phyloP scores from a whole-genome alignment of 2,113 vertebrate genomes.

The Hystrix cristata region DNA sequence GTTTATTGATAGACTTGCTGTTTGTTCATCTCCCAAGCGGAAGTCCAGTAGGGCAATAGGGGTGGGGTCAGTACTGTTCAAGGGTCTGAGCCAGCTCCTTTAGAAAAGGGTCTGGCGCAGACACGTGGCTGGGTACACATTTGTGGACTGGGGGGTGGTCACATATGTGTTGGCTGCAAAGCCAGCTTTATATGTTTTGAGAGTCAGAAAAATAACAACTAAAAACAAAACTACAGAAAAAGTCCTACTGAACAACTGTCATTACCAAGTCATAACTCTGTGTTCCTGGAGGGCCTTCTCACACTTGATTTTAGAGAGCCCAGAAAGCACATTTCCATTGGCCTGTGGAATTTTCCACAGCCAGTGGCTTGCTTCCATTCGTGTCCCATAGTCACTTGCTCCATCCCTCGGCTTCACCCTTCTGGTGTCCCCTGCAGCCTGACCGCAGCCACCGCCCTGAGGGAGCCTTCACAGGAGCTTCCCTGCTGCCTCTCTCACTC shows the following conservation, averaged over 20 bases:
- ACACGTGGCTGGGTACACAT: not conserved
- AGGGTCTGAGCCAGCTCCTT: not conserved
- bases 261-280: not conserved
- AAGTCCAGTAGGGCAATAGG: not conserved
- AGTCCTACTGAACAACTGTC: not conserved
- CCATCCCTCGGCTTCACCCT: not conserved
- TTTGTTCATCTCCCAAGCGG: not conserved
- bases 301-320: not conserved
- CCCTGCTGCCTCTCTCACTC: accelerated
- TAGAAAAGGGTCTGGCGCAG: not conserved
- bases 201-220: not conserved
- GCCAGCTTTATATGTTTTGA: not conserved
- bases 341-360: not conserved
- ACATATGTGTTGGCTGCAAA: not conserved
- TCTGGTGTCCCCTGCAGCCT: not conserved
- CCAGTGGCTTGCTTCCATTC: too few relatives aligned
- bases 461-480: not conserved
- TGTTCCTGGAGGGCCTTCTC: not conserved
- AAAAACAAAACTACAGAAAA: not conserved
- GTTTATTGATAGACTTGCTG: not conserved
- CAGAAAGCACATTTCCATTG: not conserved
- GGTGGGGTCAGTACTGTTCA: not conserved
- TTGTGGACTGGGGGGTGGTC: not conserved
- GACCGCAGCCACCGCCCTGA: accelerated
- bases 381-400: not conserved